Conservation (phyloP, 1,140 invertebrate species). For the Procambarus clarkii region DNA sequence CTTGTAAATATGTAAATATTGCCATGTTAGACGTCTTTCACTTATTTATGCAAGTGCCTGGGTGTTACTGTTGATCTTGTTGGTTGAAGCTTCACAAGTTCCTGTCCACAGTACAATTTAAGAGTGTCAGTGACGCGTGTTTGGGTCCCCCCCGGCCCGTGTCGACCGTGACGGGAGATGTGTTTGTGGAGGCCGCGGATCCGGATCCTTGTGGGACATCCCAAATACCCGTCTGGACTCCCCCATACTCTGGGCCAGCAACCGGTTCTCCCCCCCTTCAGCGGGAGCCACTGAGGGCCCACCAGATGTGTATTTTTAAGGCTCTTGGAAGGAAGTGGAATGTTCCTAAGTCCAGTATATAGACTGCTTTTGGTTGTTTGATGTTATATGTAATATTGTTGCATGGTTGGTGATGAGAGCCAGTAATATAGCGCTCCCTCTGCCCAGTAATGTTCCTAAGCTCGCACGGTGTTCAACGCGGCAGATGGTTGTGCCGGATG, state of each 20-base stretch:
- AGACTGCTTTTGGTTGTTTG: slow-evolving; percentile 36
- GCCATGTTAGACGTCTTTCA: slow-evolving; percentile 55
- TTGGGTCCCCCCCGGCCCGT: too few species aligned
- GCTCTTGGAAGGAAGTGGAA: slow-evolving; percentile 19
- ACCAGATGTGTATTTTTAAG: not conserved
- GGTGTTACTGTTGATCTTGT: slow-evolving; percentile 63
- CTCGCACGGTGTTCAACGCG: not conserved
- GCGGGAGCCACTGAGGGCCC: not conserved
- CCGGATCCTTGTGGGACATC: too few species aligned
- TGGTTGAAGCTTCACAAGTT: slow-evolving; percentile 54
- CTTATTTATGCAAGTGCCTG: slow-evolving; percentile 68
- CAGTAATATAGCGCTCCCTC: slow-evolving; percentile 28
- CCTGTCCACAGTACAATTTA: slow-evolving; percentile 50
- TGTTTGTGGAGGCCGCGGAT: not conserved
- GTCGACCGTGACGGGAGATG: not conserved
- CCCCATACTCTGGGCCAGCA: too few species aligned
- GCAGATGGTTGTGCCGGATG: not conserved
- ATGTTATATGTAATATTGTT: slow-evolving; percentile 57
- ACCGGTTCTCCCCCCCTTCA: too few species aligned
- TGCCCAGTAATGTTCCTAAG: slow-evolving; percentile 67
- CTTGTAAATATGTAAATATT: slow-evolving; percentile 44
- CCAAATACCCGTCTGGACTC: too few species aligned
- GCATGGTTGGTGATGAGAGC: slow-evolving; percentile 39
- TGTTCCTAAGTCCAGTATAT: slow-evolving; percentile 45
- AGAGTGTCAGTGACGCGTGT: not conserved